Conservation (phyloP, 2,113 vertebrate species). For the Megaleporinus macrocephalus region DNA sequence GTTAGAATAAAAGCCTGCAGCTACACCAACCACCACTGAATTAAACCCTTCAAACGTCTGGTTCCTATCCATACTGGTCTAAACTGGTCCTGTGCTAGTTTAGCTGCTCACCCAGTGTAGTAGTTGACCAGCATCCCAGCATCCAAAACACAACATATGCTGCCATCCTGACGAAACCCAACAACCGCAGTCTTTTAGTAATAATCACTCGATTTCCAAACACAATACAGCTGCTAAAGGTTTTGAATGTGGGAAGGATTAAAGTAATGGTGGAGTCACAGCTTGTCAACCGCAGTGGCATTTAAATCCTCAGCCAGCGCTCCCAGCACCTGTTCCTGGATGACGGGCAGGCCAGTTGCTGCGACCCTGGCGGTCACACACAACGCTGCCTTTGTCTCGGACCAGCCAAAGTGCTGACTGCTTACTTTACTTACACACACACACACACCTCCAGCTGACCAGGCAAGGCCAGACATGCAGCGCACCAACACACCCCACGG, state of each 20-base stretch:
- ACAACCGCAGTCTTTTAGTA: neutral
- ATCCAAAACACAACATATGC: too few relatives aligned
- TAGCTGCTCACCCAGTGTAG: too few relatives aligned
- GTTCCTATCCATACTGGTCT: too few relatives aligned
- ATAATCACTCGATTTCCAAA: neutral
- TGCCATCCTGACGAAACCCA: neutral
- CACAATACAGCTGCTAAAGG: conserved; percentile 6
- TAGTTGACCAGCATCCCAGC: too few relatives aligned
- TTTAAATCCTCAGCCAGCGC: conserved; percentile 28
- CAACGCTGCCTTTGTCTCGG: conserved; percentile 65
- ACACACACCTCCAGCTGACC: conserved; percentile 41
- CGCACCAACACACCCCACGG: conserved; percentile 27
- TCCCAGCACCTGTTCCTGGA: conserved; percentile 70
- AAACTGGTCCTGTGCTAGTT: too few relatives aligned
- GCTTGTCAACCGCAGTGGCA: conserved; percentile 26
- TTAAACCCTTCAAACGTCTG: too few relatives aligned
- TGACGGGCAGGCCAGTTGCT: conserved; percentile 70
- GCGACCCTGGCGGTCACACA: conserved; percentile 58
- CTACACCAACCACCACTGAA: too few relatives aligned
- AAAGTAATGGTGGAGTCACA: conserved; percentile 23
- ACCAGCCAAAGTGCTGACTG: conserved; percentile 62
- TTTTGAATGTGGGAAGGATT: neutral
- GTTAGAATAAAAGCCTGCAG: too few relatives aligned
- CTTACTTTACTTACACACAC: conserved; percentile 44
- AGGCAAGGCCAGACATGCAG: conserved; percentile 3